Evolutionary conservation across 1,140 invertebrate species (phyloP).

Genomic region (Heterodera schachtii): DNA sequence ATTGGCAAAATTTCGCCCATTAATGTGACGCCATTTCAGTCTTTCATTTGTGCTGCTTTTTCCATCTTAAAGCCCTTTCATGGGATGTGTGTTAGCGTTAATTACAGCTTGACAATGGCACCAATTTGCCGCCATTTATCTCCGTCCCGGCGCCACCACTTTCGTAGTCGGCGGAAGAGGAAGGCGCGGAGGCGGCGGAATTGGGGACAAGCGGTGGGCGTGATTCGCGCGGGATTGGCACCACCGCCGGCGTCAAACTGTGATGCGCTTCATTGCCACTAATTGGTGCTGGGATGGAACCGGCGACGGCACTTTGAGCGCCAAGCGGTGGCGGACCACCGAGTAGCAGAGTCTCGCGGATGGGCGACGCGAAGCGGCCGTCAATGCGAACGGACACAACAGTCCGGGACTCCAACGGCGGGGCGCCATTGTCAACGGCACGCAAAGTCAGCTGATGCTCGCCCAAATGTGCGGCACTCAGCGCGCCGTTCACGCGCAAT

Average conservation of each 20-base stretch:
- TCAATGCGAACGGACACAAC: slow-evolving; percentile 50
- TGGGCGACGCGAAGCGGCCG: slow-evolving; percentile 33
- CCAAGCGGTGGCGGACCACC: slow-evolving; percentile 16
- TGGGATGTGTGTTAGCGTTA: not conserved
- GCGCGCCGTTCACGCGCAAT: slow-evolving; percentile 57
- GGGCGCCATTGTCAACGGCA: slow-evolving; percentile 59
- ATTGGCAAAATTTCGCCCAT: no score
- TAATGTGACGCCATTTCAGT: no score
- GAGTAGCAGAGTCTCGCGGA: not conserved
- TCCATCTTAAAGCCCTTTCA: no score
- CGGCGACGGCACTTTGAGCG: not conserved
- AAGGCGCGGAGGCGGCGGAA: slow-evolving; percentile 2
- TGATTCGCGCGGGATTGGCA: not conserved
- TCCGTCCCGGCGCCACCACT: not conserved
- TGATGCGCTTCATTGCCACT: not conserved
- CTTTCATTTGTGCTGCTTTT: no score
- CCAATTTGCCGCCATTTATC: not conserved
- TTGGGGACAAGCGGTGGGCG: not conserved
- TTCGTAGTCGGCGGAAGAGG: slow-evolving; percentile 9
- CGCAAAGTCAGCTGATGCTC: slow-evolving; percentile 53
- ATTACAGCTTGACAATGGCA: not conserved
- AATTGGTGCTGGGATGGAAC: slow-evolving; percentile 1
- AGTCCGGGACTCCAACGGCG: slow-evolving; percentile 54
- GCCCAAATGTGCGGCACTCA: slow-evolving; percentile 61
- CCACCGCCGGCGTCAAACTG: not conserved